These are phyloP conservation scores for Girardinichthys multiradiatus DNA, from an alignment of 2,113 vertebrate genomes.

Conservation along the genomic window DNA sequence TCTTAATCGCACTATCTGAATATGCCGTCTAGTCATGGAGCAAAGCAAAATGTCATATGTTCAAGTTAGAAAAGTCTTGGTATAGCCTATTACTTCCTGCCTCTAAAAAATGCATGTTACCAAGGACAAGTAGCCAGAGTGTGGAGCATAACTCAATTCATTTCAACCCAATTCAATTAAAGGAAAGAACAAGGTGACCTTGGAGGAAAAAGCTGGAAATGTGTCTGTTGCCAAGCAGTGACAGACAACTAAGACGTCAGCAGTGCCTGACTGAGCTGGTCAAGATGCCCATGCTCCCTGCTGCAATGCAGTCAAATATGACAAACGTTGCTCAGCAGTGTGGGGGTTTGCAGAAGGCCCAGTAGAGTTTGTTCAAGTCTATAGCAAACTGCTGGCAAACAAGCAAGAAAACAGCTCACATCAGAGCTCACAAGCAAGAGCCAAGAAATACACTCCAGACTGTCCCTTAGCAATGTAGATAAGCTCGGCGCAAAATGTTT, in stretches of 20 bases:
- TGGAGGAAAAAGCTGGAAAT: constrained; percentile 29
- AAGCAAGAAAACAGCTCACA: constrained; percentile 23
- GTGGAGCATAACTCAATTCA: constrained; percentile 46
- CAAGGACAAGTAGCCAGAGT: not conserved
- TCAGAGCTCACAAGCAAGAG: constrained; percentile 2
- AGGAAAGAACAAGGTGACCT: constrained; percentile 51
- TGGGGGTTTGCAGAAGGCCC: constrained; percentile 9
- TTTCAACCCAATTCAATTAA: constrained; percentile 47
- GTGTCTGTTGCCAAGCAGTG: constrained; percentile 49
- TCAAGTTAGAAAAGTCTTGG: not conserved
- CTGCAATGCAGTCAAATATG: constrained; percentile 61
- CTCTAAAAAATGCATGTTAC: not conserved
- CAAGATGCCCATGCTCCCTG: constrained; percentile 21
- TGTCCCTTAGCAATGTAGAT: constrained; percentile 15
- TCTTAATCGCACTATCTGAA: not conserved
- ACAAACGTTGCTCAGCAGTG: constrained; percentile 34
- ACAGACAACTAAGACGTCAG: constrained; percentile 38
- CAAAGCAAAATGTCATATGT: not conserved
- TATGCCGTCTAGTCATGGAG: not conserved
- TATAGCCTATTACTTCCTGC: not conserved
- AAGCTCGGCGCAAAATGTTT: not conserved
- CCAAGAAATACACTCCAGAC: not conserved
- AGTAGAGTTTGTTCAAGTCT: constrained; percentile 11
- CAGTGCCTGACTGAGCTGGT: constrained; percentile 10
- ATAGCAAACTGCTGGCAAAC: not conserved